These are phyloP conservation scores for Yasuhikotakia modesta DNA, from an alignment of 2,797 vertebrate species.

Conservation along the genomic window DNA sequence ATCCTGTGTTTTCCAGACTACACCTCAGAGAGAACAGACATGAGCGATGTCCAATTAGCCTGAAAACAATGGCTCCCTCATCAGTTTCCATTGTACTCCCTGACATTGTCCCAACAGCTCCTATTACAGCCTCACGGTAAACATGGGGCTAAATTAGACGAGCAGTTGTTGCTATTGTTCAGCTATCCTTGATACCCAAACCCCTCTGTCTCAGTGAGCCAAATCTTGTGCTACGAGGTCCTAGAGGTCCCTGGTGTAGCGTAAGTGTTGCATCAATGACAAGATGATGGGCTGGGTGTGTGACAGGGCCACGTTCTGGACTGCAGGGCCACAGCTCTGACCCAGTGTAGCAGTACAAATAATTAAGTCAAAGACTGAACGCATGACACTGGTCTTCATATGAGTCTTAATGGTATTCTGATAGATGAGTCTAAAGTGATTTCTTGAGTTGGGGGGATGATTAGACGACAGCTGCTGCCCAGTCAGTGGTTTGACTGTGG, in stretches of 20 bases:
- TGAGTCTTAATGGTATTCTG: constrained; percentile 81
- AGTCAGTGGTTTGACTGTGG: constrained; percentile 67
- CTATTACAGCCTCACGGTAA: constrained; percentile 80
- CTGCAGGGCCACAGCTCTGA: constrained; percentile 53
- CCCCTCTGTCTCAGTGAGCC: constrained; percentile 58
- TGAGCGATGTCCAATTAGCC: constrained; percentile 78
- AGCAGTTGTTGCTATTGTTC: constrained; percentile 85
- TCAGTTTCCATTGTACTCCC: constrained; percentile 78
- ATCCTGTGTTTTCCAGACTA: constrained; percentile 59
- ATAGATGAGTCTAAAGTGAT: constrained; percentile 83
- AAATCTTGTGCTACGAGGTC: constrained; percentile 57
- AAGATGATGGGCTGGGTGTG: constrained; percentile 36
- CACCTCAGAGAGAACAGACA: constrained; percentile 69
- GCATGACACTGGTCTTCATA: constrained; percentile 67
- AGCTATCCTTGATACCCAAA: constrained; percentile 77
- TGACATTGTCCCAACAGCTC: constrained; percentile 75
- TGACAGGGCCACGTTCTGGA: constrained; percentile 63
- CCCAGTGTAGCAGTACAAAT: constrained; percentile 68
- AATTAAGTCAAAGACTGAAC: constrained; percentile 69
- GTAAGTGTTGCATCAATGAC: constrained; percentile 77
- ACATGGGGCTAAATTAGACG: constrained; percentile 83
- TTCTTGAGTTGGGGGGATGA: constrained; percentile 74
- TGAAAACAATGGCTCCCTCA: constrained; percentile 85
- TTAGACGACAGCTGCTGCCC: constrained; percentile 78
- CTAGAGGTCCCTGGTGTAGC: constrained; percentile 71